Evolutionary conservation across 1,140 invertebrate genomes (phyloP).

Genomic region (Anthonomus grandis): DNA sequence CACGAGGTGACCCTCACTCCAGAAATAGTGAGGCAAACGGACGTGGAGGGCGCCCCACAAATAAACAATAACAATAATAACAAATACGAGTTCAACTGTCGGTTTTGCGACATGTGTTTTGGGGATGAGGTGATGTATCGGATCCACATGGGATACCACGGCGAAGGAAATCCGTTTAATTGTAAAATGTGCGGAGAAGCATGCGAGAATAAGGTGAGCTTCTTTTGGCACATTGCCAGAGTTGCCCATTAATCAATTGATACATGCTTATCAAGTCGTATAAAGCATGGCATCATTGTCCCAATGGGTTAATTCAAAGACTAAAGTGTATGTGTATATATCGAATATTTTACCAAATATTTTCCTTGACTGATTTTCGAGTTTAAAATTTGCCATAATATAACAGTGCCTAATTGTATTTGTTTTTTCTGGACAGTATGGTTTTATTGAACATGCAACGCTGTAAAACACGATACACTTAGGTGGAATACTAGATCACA

Average conservation of each 20-base stretch:
- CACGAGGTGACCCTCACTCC: background rate
- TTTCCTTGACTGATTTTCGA: too few relatives aligned
- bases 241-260: constrained; percentile 75
- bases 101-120: constrained; percentile 87
- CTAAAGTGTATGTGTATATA: too few relatives aligned
- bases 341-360: too few relatives aligned
- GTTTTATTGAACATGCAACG: too few relatives aligned
- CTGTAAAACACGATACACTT: too few relatives aligned
- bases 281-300: too few relatives aligned
- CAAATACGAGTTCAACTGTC: constrained; percentile 72
- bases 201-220: constrained; percentile 77
- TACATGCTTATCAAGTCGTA: too few relatives aligned
- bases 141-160: constrained; percentile 96
- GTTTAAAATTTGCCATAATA: too few relatives aligned
- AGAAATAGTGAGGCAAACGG: background rate
- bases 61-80: constrained; percentile 14
- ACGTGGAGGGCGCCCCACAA: background rate
- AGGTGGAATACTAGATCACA: too few relatives aligned
- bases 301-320: too few relatives aligned
- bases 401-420: too few relatives aligned
- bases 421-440: too few relatives aligned
- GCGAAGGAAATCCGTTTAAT: constrained; percentile 83
- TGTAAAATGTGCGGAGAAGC: constrained; percentile 92
- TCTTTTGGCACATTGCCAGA: constrained; percentile 88
- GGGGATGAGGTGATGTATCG: constrained; percentile 88